Evolutionary conservation across 1,140 invertebrate genomes (phyloP), one percentile per base, ranked within the genome.

Genomic region (Nebria ingens): DNA sequence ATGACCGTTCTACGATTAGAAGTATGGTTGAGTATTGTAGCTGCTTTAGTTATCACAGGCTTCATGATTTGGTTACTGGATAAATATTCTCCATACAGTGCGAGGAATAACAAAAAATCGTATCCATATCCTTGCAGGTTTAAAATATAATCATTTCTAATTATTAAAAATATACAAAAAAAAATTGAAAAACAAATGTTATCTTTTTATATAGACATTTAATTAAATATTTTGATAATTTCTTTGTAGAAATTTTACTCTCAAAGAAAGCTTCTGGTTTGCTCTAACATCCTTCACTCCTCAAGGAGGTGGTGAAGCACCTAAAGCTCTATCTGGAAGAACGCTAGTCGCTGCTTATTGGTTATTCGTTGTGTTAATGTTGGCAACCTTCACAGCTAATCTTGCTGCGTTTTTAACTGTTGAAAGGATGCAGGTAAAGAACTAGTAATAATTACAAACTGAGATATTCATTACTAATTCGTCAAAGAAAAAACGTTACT

Each of bases 371-470:
- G 89, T 93, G 0, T 76, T 95, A 1, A 94, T 94, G 88, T 67
- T 94, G 60, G 90, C 91, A 0, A 94, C 95, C 0, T 98, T 98
- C 70, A 98, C 95, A 0, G 95, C 95, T 2, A 98, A 98, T 71
- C 73, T 98, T 59, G 95, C 95, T 2, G 94, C 94, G 1, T 97
- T 98, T 69, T 78, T 98, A 0, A 98, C 94, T 0, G 93, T 97
- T 1, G 93, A 94, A 73, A 82, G 91, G 67, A 95, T 95, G 93
- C 91, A 92, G 79, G 86, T 87, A 69, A 55, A 34, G n/a, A n/a
- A n/a, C n/a, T n/a, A n/a, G n/a, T n/a, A n/a, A n/a, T n/a, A n/a
- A n/a, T n/a, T n/a, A n/a, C n/a, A n/a, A n/a, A n/a, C n/a, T n/a
- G n/a, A n/a, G n/a, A n/a, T n/a, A n/a, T n/a, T n/a, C n/a, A n/a